phyloP scores from a whole-genome alignment of 2,888 invertebrate genomes.

The Quadriops clusia region DNA sequence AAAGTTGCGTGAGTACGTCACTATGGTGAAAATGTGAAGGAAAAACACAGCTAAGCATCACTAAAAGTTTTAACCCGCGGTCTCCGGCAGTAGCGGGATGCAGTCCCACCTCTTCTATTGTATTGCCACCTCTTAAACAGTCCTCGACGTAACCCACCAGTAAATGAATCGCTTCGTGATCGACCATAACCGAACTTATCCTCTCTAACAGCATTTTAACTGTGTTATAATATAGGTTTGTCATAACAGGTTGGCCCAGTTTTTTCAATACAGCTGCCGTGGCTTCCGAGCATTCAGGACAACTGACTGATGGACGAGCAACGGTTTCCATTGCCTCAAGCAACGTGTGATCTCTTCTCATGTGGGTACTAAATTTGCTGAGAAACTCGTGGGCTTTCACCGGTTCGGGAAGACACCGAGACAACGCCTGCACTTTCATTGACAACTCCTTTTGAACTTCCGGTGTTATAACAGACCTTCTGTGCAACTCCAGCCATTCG shows the following conservation, averaged over 20 bases:
- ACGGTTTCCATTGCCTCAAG: conserved; percentile 79
- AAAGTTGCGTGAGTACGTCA: conserved; percentile 66
- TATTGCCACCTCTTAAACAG: conserved; percentile 58
- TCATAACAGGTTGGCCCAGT: conserved; percentile 88
- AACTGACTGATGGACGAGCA: conserved; percentile 79
- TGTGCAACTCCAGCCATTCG: conserved; percentile 78
- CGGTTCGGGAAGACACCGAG: conserved; percentile 82
- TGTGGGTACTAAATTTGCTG: conserved; percentile 67
- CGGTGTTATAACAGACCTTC: conserved; percentile 52
- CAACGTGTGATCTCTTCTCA: conserved; percentile 58
- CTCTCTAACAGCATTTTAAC: conserved; percentile 91
- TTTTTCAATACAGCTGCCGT: conserved; percentile 81
- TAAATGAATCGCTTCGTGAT: conserved; percentile 73
- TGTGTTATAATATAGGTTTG: conserved; percentile 89
- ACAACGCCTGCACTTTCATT: conserved; percentile 43
- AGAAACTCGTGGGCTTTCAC: conserved; percentile 83
- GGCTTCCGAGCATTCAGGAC: conserved; percentile 87
- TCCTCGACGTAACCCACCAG: conserved; percentile 52
- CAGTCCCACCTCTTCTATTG: conserved; percentile 65
- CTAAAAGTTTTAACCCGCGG: conserved; percentile 76
- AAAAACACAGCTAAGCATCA: conserved; percentile 84
- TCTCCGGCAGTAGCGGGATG: conserved; percentile 74
- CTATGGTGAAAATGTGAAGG: conserved; percentile 85
- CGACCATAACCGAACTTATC: conserved; percentile 93
- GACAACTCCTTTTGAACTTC: conserved; percentile 63